These are phyloP conservation scores for Corythoichthys intestinalis DNA, from an alignment of 2,113 vertebrate genomes.

Conservation along the genomic window DNA sequence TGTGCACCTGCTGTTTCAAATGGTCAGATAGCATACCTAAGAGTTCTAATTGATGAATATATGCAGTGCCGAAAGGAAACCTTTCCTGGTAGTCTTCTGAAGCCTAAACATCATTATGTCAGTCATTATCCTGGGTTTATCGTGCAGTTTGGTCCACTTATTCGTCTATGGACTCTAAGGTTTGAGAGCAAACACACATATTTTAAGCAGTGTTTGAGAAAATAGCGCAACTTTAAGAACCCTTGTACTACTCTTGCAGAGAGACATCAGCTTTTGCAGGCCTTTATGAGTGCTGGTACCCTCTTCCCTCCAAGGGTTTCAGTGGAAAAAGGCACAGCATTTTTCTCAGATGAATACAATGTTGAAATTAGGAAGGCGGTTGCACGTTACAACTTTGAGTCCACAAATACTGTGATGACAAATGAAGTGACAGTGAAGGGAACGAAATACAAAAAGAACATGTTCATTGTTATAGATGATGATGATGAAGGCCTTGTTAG, in stretches of 20 bases:
- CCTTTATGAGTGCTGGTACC: neutral
- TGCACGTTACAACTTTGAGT: neutral
- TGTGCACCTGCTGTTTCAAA: slow-evolving; percentile 10
- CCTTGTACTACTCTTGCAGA: neutral
- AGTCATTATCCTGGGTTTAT: slow-evolving; percentile 17
- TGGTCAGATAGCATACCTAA: slow-evolving; percentile 8
- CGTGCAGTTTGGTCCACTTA: slow-evolving; percentile 20
- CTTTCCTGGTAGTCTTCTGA: neutral
- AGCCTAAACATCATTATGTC: slow-evolving; percentile 16
- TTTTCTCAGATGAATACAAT: neutral
- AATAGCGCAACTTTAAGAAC: slow-evolving; percentile 8
- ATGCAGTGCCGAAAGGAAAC: neutral
- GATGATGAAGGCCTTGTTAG: too few relatives aligned
- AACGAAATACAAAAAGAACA: neutral
- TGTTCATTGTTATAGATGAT: neutral
- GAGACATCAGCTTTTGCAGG: slow-evolving; percentile 6
- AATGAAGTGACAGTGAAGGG: neutral
- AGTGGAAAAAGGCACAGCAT: neutral
- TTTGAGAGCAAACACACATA: slow-evolving; percentile 12
- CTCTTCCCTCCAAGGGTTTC: neutral
- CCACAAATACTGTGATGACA: neutral
- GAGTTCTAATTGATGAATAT: slow-evolving; percentile 15
- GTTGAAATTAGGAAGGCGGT: neutral
- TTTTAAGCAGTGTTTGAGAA: slow-evolving; percentile 8
- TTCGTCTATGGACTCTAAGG: slow-evolving; percentile 5